A percentile compares a stretch with the other conserved stretches of the same genome.
phyloP scores from a whole-genome alignment of 2,888 invertebrate species.

The Molanna angustata region DNA sequence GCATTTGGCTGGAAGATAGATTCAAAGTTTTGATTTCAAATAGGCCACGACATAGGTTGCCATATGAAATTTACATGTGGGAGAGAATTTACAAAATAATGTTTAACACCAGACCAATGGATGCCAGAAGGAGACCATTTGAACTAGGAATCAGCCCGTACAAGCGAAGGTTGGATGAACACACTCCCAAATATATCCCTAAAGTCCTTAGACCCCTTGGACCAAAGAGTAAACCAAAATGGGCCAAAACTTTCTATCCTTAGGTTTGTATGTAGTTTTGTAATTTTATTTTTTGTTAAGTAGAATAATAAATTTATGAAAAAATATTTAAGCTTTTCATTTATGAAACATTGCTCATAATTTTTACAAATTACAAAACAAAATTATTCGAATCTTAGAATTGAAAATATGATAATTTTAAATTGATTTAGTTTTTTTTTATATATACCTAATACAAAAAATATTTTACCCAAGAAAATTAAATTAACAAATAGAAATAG shows the following conservation, averaged over 20 bases:
- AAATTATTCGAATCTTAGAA: no score
- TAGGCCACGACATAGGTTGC: conserved; percentile 58
- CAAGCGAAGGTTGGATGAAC: conserved; percentile 64
- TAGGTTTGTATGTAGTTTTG: background rate
- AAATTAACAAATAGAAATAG: no score
- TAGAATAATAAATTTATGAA: no score
- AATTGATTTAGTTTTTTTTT: no score
- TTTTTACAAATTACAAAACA: no score
- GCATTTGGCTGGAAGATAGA: conserved; percentile 65
- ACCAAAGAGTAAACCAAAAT: conserved; percentile 61
- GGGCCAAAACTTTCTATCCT: conserved; percentile 69
- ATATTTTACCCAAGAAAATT: no score
- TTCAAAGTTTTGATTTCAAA: conserved; percentile 70
- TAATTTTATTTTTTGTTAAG: no score
- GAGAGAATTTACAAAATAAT: conserved; percentile 78
- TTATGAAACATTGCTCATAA: no score
- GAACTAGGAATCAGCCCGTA: conserved; percentile 63
- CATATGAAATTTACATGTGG: conserved; percentile 76
- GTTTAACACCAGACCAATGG: conserved; percentile 65
- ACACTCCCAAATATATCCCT: conserved; percentile 67
- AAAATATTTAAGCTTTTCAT: no score
- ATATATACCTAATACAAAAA: no score
- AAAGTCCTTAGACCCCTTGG: conserved; percentile 60
- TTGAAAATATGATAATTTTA: no score
- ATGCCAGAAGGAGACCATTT: conserved; percentile 68